phyloP scores from a whole-genome alignment of 1,140 invertebrate species.

The Metopolophium dirhodum region DNA sequence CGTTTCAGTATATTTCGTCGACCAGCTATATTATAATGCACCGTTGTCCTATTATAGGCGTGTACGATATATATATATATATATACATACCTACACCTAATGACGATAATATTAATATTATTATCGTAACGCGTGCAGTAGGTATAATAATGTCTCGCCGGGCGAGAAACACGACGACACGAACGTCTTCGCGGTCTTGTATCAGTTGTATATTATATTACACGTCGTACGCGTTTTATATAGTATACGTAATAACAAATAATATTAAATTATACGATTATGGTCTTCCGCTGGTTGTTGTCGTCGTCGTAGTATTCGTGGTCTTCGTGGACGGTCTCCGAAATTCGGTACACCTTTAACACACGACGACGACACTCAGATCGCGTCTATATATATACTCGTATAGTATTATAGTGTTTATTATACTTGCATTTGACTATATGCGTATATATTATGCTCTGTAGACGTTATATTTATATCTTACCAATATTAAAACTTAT shows the following conservation, averaged over 20 bases:
- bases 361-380: neutral
- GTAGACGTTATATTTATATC: neutral
- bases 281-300: neutral
- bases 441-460: too few species aligned
- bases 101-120: neutral
- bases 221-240: neutral
- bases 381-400: neutral
- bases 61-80: neutral
- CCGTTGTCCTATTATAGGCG: neutral
- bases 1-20: neutral
- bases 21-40: conserved; percentile 3
- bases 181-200: neutral
- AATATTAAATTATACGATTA: neutral
- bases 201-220: neutral
- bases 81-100: too few species aligned
- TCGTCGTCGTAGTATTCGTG: neutral
- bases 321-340: neutral
- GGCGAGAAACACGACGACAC: neutral
- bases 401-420: neutral
- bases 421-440: neutral
- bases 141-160: neutral
- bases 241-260: neutral
- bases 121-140: neutral
- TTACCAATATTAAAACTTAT: neutral
- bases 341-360: neutral